Base-by-base conservation (phyloP, 2,113 vertebrate species). In the Apodemus speciosus region DNA sequence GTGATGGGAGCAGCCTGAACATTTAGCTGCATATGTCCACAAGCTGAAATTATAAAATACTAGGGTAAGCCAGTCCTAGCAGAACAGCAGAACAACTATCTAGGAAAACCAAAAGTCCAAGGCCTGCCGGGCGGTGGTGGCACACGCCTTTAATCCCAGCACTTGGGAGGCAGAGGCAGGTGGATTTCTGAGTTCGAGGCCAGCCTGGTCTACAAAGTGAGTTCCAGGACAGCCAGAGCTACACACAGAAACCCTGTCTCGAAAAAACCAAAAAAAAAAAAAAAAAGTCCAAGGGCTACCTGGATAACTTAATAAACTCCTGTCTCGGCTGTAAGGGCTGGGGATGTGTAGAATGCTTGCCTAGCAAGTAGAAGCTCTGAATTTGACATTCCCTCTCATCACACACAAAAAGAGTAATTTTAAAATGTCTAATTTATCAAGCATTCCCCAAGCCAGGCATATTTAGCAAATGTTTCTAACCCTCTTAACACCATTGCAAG, bases 401-500 rank as follows among this genome's bases (percentile, higher is more conserved):
- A 87, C 68, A 72, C n/a, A 58, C 38, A 38, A 73, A 21, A 72
- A 27, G 38, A 56, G 38, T 46, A 60, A 80, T 53, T 32, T 20
- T 56, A 85, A 53, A 21, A 90, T 58, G 62, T 84, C 56, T 35
- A 35, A 27, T n/a, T 89, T 84, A 85, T 40, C 35, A 66, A 88
- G 23, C 35, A 40, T 30, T 93, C 69, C 51, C 32, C 40, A 68
- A 85, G 51, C 32, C 15, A 51, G n/a, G 32, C 5, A 38, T 56
- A 84, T 71, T 71, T 43, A 71, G 62, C 27, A 92, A 35, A 35
- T 85, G 71, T 77, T 88, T 93, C n/a, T 56, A 58, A 79, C 10
- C 21, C 25, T 71, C 20, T 53, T 79, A 62, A 56, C 38, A n/a
- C 23, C 32, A 32, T 30, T 73, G 21, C 38, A 79, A 58, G n/a